phyloP scores from a whole-genome alignment of 2,113 vertebrate species.

The Neotragus pygmaeus region DNA sequence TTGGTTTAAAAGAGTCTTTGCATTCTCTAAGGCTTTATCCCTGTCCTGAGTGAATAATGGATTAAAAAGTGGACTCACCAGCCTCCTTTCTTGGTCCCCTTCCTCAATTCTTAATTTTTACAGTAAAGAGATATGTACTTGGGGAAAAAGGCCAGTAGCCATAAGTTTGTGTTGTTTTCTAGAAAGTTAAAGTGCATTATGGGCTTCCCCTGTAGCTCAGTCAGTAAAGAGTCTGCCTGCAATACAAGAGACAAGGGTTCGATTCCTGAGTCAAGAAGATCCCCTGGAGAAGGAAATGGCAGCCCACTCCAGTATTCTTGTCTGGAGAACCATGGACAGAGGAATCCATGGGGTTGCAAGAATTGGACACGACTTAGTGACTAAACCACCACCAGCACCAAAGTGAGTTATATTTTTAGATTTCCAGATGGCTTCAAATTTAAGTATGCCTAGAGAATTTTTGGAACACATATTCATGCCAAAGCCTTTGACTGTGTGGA shows the following conservation, averaged over 20 bases:
- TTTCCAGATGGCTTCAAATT: background rate
- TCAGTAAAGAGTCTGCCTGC: background rate
- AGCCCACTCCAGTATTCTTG: background rate
- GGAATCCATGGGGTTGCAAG: fast-evolving
- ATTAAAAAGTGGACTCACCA: background rate
- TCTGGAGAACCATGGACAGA: background rate
- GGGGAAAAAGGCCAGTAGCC: background rate
- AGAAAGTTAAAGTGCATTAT: background rate
- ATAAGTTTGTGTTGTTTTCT: background rate
- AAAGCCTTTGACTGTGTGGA: too few relatives aligned
- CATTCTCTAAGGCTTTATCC: background rate
- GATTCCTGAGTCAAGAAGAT: background rate
- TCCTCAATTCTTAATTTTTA: background rate
- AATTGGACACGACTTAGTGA: background rate
- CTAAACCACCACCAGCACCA: background rate
- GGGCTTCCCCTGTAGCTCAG: background rate
- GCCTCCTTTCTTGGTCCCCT: background rate
- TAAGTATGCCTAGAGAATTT: background rate
- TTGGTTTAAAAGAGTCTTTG: background rate
- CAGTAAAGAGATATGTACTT: background rate
- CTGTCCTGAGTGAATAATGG: constrained; percentile 13
- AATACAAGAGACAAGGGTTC: background rate
- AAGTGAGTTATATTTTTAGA: background rate
- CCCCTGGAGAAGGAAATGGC: background rate
- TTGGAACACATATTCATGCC: too few relatives aligned